Evolutionary conservation across 2,797 vertebrate genomes (phyloP).

Genomic region (Myripristis murdjan): DNA sequence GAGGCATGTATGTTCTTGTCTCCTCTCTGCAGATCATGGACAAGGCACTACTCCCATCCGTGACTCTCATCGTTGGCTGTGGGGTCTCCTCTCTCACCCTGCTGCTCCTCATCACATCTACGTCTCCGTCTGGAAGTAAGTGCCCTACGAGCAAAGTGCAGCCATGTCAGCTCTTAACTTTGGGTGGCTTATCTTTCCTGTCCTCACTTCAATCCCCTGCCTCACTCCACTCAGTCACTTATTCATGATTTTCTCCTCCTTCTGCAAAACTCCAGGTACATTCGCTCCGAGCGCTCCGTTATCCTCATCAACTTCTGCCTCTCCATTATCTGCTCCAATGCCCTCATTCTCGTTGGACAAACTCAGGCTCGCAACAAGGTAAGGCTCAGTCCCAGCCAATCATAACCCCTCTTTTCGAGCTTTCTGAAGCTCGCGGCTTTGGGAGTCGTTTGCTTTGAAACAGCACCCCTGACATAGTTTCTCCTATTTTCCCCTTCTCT

Average conservation of each 20-base stretch:
- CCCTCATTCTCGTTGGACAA: slow-evolving; percentile 96
- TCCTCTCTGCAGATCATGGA: slow-evolving; percentile 92
- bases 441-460: slow-evolving; percentile 17
- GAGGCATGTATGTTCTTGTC: slow-evolving; percentile 57
- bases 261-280: slow-evolving; percentile 88
- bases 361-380: slow-evolving; percentile 99
- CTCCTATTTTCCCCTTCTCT: slow-evolving; percentile 21
- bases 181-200: slow-evolving; percentile 2
- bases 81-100: slow-evolving; percentile 98
- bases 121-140: slow-evolving; percentile 99
- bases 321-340: slow-evolving; percentile 98
- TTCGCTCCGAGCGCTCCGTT: slow-evolving; percentile 97
- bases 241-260: slow-evolving; percentile 9
- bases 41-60: slow-evolving; percentile 93
- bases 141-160: slow-evolving; percentile 17
- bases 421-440: slow-evolving; percentile 29
- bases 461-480: slow-evolving; percentile 51
- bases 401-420: slow-evolving; percentile 15
- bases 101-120: slow-evolving; percentile 98
- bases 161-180: neutral
- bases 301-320: slow-evolving; percentile 99
- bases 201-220: neutral
- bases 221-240: slow-evolving; percentile 4
- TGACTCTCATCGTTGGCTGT: slow-evolving; percentile 98
- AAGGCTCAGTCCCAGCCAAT: slow-evolving; percentile 13